Evolutionary conservation across 2,888 invertebrate genomes (phyloP), one percentile per base, ranked within the genome.

Genomic region (Rhaphigaster nebulosa): DNA sequence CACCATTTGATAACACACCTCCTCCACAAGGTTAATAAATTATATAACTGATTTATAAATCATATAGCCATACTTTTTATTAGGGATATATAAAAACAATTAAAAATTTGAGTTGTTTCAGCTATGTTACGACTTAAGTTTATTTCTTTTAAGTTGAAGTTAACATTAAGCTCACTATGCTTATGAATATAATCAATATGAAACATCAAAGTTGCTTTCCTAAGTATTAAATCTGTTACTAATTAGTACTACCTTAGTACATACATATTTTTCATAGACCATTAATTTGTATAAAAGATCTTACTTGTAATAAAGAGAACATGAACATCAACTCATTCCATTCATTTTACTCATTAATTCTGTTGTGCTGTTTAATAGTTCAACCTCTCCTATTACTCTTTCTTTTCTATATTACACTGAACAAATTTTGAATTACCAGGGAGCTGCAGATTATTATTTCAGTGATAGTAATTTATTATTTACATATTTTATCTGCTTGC

Each of bases 1-100:
- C 92, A 54, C 90, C 91, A 56, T 92, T 91, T 89, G 92, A 92
- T 89, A 92, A 91, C 54, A 91, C 92, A 54, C 91, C 92, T 26
- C 92, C 92, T 50, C 90, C 92, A 54, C 91, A 92, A 90, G 91
- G 92, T 92, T 90, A 50, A 60, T 89, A 89, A 52, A 88, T 60
- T 52, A 26, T 38, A 50, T 52, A 52, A 60, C 41, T 60, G 54
- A 88, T 41, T 88, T 20, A n/a, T 56, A 88, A 88, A 60, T 56
- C 20, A 38, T 29, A n/a, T 76, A 76, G 34, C 26, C 8, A 76
- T 76, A 76, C 70, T 76, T 76, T 76, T 76, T 76, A 38, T 76
- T 76, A 76, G 20, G 38, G 12, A 76, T 38, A 38, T 76, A 70
- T 65, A 65, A 65, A 29, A 15, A 10, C 15, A 29, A 29, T 34